These are phyloP conservation scores for Entelurus aequoreus DNA, from an alignment of 2,113 vertebrate genomes.

Conservation along the genomic window DNA sequence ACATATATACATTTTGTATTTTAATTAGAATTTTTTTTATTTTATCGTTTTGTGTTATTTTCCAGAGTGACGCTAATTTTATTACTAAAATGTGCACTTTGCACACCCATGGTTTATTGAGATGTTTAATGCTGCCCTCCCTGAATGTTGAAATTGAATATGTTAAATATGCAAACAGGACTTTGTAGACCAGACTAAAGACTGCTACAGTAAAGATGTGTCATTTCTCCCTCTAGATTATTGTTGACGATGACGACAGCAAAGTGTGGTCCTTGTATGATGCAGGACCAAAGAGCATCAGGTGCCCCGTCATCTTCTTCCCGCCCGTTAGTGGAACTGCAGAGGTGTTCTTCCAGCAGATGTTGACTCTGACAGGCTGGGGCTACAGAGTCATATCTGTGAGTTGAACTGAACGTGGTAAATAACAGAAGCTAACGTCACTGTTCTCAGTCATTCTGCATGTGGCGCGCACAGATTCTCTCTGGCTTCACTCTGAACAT, in stretches of 20 bases:
- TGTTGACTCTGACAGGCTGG: slow-evolving; percentile 91
- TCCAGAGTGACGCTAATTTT: too few relatives aligned
- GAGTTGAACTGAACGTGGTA: slow-evolving; percentile 53
- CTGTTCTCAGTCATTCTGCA: not conserved
- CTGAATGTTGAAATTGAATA: too few relatives aligned
- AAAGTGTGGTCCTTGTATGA: slow-evolving; percentile 98
- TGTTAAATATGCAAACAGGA: too few relatives aligned
- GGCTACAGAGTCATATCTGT: slow-evolving; percentile 97
- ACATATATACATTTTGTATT: too few relatives aligned
- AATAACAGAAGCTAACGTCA: not conserved
- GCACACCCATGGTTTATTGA: too few relatives aligned
- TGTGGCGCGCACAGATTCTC: not conserved
- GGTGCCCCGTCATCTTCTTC: slow-evolving; percentile 94
- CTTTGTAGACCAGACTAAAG: too few relatives aligned
- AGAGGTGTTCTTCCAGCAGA: slow-evolving; percentile 96
- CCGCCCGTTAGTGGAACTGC: slow-evolving; percentile 96
- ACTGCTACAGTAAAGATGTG: too few relatives aligned
- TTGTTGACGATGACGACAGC: slow-evolving; percentile 97
- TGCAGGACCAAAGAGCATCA: slow-evolving; percentile 87
- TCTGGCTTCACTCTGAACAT: not conserved
- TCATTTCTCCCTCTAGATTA: slow-evolving; percentile 75
- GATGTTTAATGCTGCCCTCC: too few relatives aligned
- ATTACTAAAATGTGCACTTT: too few relatives aligned
- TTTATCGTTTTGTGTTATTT: too few relatives aligned
- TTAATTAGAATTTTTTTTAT: too few relatives aligned